These are phyloP conservation scores for Drosophila tropicalis DNA, from an alignment of 1,140 invertebrate species.

Conservation along the genomic window DNA sequence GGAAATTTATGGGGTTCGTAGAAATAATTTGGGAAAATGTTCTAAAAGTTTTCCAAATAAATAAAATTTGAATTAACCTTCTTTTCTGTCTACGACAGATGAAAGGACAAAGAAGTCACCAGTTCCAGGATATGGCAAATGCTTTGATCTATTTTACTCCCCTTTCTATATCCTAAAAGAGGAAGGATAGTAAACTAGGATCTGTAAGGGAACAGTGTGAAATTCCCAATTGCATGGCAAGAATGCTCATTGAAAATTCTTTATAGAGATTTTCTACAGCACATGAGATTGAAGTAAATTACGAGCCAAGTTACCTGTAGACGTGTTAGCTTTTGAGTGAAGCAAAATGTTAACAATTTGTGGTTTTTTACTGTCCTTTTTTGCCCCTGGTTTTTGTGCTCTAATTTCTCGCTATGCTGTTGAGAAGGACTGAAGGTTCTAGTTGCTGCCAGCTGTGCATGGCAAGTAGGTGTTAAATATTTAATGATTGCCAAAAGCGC, in stretches of 20 bases:
- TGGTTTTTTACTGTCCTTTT: conserved; percentile 12
- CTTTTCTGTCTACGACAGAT: too few species aligned
- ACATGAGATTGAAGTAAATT: conserved; percentile 33
- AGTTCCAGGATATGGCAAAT: too few species aligned
- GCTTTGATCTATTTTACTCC: too few species aligned
- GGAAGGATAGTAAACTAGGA: not conserved
- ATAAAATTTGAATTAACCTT: too few species aligned
- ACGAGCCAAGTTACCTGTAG: conserved; percentile 34
- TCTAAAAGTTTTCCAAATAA: too few species aligned
- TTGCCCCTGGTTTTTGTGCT: not conserved
- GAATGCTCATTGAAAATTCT: not conserved
- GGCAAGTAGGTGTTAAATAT: conserved; percentile 71
- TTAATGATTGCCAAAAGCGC: conserved; percentile 66
- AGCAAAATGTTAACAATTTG: conserved; percentile 55
- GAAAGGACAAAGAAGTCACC: too few species aligned
- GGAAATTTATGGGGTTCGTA: too few species aligned
- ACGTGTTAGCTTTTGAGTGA: conserved; percentile 38
- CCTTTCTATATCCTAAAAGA: too few species aligned
- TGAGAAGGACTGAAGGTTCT: conserved; percentile 23
- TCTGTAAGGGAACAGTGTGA: not conserved
- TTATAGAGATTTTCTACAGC: not conserved
- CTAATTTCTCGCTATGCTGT: not conserved
- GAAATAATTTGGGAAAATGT: too few species aligned
- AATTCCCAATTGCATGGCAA: not conserved
- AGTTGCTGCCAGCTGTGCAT: conserved; percentile 42